These are phyloP conservation scores for Osmerus mordax DNA, from an alignment of 2,113 vertebrate genomes.

Conservation along the genomic window DNA sequence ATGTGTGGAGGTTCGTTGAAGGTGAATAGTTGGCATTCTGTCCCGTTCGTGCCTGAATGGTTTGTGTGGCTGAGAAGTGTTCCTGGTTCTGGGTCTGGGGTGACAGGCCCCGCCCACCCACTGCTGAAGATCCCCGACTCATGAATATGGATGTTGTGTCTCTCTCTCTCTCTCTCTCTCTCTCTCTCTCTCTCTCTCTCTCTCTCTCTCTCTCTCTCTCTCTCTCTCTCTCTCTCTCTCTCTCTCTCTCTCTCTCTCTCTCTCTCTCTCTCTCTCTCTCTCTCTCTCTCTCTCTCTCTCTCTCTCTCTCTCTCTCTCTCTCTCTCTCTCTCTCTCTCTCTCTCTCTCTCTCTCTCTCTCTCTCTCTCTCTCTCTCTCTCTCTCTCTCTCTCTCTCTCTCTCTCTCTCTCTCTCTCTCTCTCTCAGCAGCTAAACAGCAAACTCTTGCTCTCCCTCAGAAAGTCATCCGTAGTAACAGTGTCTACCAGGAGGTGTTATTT, in stretches of 20 bases:
- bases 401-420: constrained; percentile 6
- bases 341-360: constrained; percentile 2
- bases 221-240: constrained; percentile 3
- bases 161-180: neutral
- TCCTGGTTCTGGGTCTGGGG: too few species aligned
- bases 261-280: neutral
- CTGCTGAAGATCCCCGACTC: too few species aligned
- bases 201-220: constrained; percentile 2
- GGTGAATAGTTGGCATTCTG: too few species aligned
- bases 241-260: constrained; percentile 1
- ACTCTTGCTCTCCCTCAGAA: neutral
- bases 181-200: constrained; percentile 1
- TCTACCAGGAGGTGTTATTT: neutral
- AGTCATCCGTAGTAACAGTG: neutral
- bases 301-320: neutral
- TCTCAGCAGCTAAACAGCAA: neutral
- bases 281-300: constrained; percentile 5
- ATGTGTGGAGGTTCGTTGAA: too few species aligned
- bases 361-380: constrained; percentile 3
- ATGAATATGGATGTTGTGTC: neutral
- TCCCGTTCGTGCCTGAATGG: too few species aligned
- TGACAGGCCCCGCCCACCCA: neutral
- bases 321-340: constrained; percentile 1
- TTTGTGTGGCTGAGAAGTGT: too few species aligned
- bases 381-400: too few species aligned